Conservation (phyloP, 2,888 invertebrate species). For the Gortyna flavago region DNA sequence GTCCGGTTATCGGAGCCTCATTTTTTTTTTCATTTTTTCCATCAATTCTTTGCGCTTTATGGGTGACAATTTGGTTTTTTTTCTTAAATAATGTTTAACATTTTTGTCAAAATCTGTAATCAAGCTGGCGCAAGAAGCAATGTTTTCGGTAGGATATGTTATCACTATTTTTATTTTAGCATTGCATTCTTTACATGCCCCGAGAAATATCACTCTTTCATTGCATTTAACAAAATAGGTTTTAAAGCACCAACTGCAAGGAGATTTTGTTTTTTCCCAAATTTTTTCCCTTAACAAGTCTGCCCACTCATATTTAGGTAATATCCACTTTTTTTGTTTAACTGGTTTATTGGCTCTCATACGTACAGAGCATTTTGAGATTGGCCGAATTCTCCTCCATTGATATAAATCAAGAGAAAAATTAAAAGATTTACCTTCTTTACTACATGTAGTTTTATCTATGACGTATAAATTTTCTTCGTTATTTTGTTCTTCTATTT, state of each 20-base stretch:
- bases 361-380: constrained; percentile 26
- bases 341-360: constrained; percentile 23
- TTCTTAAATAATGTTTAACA: too few species aligned
- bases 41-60: too few species aligned
- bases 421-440: constrained; percentile 21
- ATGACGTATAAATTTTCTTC: constrained; percentile 8
- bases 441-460: constrained; percentile 16
- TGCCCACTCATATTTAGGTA: constrained; percentile 32
- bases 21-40: too few species aligned
- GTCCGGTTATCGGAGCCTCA: too few species aligned
- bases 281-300: constrained; percentile 12
- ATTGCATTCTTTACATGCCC: constrained; percentile 25
- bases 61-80: too few species aligned
- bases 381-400: constrained; percentile 16
- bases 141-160: constrained; percentile 28
- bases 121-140: too few species aligned
- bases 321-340: constrained; percentile 32
- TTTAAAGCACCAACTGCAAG: constrained; percentile 24
- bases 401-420: constrained; percentile 25
- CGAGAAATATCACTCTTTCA: constrained; percentile 25
- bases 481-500: too few species aligned
- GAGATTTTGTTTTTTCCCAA: constrained; percentile 18
- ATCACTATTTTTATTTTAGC: constrained; percentile 29
- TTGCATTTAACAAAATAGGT: constrained; percentile 25
- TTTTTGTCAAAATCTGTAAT: too few species aligned